Evolutionary conservation across 2,888 invertebrate species (phyloP), one percentile per base, ranked within the genome.

Genomic region (Operophtera brumata): DNA sequence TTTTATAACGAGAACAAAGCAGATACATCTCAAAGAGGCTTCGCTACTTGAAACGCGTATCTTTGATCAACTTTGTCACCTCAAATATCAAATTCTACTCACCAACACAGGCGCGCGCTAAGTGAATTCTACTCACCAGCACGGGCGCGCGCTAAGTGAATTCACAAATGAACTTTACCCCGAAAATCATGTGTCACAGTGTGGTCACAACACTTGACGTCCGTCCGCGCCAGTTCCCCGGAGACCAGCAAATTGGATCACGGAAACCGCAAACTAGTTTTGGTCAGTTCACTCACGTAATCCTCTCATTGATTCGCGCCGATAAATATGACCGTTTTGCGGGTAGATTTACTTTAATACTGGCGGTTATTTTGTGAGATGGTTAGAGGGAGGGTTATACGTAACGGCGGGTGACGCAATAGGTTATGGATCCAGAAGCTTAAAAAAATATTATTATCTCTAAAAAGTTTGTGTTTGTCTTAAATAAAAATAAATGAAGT

Each of bases 241-340:
- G 74, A 64, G 67, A 64, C 55, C 62, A 71, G 54, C 69, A 73
- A 78, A 79, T 78, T 75, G 75, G 74, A 74, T 71, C 66, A 69
- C 54, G 70, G 69, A 63, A 70, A 75, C 82, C 82, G 63, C 82
- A 81, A 73, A 73, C 73, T 73, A 69, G 78, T 78, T 77, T 75
- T 73, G 75, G 74, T 73, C 74, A 75, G 70, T 74, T 66, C 62
- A 52, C 66, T 69, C 77, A 77, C 77, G 77, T 80, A 80, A 76
- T 67, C 67, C 65, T 47, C 66, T 70, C 71, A 76, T 81, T 77
- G 78, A 77, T 75, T 75, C 69, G 64, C 65, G 65, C 58, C 70
- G 70, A 75, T 75, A 71, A 71, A 73, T 70, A 69, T 49, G 49
- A 47, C 51, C 65, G 61, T 57, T 70, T 67, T 64, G 60, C 39